phyloP scores from a whole-genome alignment of 2,797 vertebrate genomes.

The Microhierax caerulescens region DNA sequence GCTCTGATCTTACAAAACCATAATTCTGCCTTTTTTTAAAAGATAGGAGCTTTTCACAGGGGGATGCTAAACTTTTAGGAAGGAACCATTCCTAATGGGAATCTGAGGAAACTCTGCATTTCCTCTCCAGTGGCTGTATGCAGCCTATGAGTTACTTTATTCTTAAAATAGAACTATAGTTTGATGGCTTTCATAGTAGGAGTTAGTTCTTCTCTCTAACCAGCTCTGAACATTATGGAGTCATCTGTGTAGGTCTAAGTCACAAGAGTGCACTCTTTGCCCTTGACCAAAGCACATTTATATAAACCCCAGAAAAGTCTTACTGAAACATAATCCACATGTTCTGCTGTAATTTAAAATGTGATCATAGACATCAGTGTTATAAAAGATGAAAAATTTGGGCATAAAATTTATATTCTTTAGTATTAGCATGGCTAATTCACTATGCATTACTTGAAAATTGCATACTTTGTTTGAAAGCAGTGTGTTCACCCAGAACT shows the following conservation, averaged over 20 bases:
- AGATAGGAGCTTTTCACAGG: background rate
- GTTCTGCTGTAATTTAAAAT: background rate
- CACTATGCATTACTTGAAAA: background rate
- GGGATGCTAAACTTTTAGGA: background rate
- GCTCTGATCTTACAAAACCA: background rate
- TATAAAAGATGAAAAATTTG: background rate
- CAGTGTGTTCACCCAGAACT: background rate
- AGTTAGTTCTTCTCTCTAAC: background rate
- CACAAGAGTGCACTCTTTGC: background rate
- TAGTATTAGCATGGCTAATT: background rate
- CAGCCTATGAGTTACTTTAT: background rate
- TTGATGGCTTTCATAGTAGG: background rate
- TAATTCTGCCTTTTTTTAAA: background rate
- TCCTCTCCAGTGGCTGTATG: background rate
- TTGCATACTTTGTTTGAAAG: background rate
- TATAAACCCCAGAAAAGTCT: background rate
- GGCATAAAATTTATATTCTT: background rate
- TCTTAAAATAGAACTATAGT: background rate
- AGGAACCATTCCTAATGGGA: background rate
- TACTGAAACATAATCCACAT: background rate
- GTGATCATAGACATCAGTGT: background rate
- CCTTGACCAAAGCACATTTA: background rate
- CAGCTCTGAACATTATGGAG: background rate
- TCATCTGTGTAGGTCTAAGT: background rate
- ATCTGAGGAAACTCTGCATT: background rate